Percentiles rank a stretch among this genome's conserved stretches.
Conservation (phyloP, 2,888 invertebrate species). For the Polydrusus pterygomalis region DNA sequence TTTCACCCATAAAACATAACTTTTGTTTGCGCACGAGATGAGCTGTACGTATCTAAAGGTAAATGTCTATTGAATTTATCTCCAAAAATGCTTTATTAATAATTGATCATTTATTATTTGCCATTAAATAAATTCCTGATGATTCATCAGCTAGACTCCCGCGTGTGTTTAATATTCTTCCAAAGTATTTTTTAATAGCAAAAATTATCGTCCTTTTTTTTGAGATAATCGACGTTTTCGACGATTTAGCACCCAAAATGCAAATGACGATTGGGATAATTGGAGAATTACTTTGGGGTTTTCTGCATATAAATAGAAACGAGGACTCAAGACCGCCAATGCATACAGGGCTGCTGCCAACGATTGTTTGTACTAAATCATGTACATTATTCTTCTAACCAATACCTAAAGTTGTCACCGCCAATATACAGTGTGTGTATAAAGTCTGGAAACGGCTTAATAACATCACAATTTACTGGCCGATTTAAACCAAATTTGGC, state of each 20-base stretch:
- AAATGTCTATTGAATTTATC: no score
- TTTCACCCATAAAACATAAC: no score
- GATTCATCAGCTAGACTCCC: not conserved
- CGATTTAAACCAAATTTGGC: no score
- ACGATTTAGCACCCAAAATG: constrained; percentile 33
- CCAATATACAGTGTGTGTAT: no score
- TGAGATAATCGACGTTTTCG: constrained; percentile 26
- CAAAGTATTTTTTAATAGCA: constrained; percentile 47
- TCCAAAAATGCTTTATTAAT: no score
- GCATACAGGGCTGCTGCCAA: not conserved
- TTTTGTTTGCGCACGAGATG: no score
- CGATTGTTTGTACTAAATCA: not conserved
- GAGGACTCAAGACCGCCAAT: not conserved
- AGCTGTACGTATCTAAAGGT: no score
- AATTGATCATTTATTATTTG: not conserved
- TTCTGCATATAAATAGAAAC: constrained; percentile 38
- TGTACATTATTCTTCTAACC: not conserved
- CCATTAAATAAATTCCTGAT: not conserved
- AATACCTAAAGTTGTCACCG: no score
- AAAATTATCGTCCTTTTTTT: constrained; percentile 5
- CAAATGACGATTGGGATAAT: constrained; percentile 37
- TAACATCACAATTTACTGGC: no score
- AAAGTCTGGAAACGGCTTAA: no score
- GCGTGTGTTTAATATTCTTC: constrained; percentile 11
- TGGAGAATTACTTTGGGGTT: constrained; percentile 32